Evolutionary conservation across 2,113 vertebrate species (phyloP), one percentile per base, ranked within the genome.

Genomic region (Cyanoramphus novaezelandiae): DNA sequence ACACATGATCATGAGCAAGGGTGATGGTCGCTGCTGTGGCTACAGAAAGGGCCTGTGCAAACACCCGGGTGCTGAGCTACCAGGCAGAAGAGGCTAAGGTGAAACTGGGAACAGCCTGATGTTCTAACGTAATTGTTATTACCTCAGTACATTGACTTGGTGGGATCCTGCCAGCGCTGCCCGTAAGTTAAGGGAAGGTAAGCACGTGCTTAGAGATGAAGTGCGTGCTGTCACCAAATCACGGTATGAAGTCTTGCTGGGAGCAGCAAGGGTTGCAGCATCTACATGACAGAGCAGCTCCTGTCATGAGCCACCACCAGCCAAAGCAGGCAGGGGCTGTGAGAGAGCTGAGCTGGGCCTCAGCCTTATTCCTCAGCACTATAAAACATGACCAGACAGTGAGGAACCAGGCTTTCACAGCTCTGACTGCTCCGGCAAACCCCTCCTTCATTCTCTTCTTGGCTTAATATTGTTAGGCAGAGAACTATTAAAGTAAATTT

Each of bases 401-500:
- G 71, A 76, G 72, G 50, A 81, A 88, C 69, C 55, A 47, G 78
- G 31, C 85, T 62, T 80, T 31, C 82, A 65, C 67, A 72, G 84
- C 78, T 80, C 74, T 46, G 63, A 91, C 11, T n/a, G 55, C 68
- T 60, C 82, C 82, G 88, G 72, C 29, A 90, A 90, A 90, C 44
- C 20, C 9, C 39, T 65, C 82, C 72, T 88, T 83, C 80, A 6
- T 50, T 82, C 82, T 84, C 44, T 78, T 87, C 60, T 50, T 57
- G 29, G 35, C 41, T 83, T 93, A 81, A 83, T 88, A 81, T 64
- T 82, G 81, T 84, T 57, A 88, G 76, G 37, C 6, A 53, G 69
- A 87, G 83, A 21, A 49, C 35, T 33, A 37, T 91, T 67, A 75
- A 76, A 90, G 50, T 90, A 83, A 93, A 92, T 95, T 92, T 94